A percentile compares a stretch with the other conserved stretches of the same genome.
Conservation (phyloP, 2,888 invertebrate genomes). For the Argynnis bischoffii region DNA sequence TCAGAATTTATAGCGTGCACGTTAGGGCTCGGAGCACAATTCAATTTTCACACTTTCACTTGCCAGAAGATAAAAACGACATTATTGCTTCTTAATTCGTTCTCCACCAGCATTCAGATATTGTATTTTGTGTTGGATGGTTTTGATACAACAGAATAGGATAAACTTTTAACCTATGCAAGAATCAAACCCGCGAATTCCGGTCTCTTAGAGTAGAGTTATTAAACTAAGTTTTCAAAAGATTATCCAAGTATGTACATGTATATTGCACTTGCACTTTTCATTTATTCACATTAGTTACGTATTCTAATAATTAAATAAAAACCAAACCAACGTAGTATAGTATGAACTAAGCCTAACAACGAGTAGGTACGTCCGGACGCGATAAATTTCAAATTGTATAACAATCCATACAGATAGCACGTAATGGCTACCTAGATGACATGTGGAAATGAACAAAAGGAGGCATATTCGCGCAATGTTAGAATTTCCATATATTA, state of each 20-base stretch:
- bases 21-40: neutral
- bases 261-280: too few relatives aligned
- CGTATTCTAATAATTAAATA: too few relatives aligned
- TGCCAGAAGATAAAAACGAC: neutral
- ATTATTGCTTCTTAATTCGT: neutral
- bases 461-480: slow-evolving; percentile 4
- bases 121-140: too few relatives aligned
- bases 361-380: slow-evolving; percentile 9
- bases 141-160: too few relatives aligned
- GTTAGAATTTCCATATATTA: neutral
- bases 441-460: slow-evolving; percentile 22
- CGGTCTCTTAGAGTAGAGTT: too few relatives aligned
- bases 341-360: neutral
- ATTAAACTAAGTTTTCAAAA: too few relatives aligned
- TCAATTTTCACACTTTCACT: neutral
- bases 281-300: too few relatives aligned
- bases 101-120: too few relatives aligned
- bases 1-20: slow-evolving; percentile 9
- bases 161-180: too few relatives aligned
- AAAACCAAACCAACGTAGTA: neutral
- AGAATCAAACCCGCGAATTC: too few relatives aligned
- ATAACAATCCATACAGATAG: slow-evolving; percentile 19
- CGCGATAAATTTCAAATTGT: slow-evolving; percentile 26
- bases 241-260: too few relatives aligned
- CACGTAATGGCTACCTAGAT: slow-evolving; percentile 16